Conservation (phyloP, 2,888 invertebrate genomes). For the Ptilodon capucinus region DNA sequence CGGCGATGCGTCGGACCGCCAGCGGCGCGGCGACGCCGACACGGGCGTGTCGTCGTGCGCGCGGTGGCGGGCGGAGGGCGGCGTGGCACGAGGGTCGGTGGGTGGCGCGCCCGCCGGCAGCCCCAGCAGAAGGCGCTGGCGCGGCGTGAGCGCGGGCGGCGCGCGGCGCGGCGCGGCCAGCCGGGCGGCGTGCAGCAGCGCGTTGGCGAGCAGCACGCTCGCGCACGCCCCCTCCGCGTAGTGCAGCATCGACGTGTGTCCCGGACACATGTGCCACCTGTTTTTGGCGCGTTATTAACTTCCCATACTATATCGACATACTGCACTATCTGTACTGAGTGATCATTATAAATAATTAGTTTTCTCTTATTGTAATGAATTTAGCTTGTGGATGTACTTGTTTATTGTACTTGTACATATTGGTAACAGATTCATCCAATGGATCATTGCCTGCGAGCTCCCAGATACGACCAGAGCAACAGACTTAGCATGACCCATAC, state of each 20-base stretch:
- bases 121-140: slow-evolving; percentile 79
- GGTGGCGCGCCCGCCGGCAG: slow-evolving; percentile 72
- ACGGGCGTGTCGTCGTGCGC: slow-evolving; percentile 33
- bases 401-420: too few species aligned
- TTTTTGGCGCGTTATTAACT: not conserved
- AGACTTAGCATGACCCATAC: too few species aligned
- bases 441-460: too few species aligned
- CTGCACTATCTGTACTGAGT: too few species aligned
- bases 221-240: slow-evolving; percentile 43
- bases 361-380: too few species aligned
- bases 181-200: slow-evolving; percentile 20
- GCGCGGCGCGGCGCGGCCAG: slow-evolving; percentile 8
- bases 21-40: slow-evolving; percentile 76
- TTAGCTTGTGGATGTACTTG: too few species aligned
- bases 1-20: slow-evolving; percentile 44
- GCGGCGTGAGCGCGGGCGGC: slow-evolving; percentile 40
- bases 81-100: slow-evolving; percentile 16
- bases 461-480: too few species aligned
- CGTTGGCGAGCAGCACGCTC: slow-evolving; percentile 20
- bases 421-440: too few species aligned
- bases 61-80: slow-evolving; percentile 39
- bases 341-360: too few species aligned
- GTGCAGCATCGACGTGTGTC: slow-evolving; percentile 57
- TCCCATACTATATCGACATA: too few species aligned
- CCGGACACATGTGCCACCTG: slow-evolving; percentile 67